Base-by-base conservation (phyloP, 2,888 invertebrate genomes). In the Trachelus stipa region DNA sequence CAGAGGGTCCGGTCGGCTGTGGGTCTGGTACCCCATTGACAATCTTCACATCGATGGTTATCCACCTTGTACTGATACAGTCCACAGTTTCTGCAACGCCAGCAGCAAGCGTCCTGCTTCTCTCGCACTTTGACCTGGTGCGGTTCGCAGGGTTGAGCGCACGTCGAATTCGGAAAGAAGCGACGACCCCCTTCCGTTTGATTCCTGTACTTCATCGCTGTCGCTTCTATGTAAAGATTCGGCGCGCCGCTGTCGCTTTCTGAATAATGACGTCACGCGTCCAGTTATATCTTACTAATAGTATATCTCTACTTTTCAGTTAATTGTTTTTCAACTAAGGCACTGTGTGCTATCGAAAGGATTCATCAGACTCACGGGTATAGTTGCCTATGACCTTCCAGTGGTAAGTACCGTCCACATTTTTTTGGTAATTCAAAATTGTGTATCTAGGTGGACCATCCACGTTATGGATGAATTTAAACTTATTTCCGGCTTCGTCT, bases 391-490 rank as follows among this genome's bases (percentile, higher is more conserved):
- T 92, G 73, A 91, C 89, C 56, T 85, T 83, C 93, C 93, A 93
- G 11, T 86, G 87, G 80, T 91, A 92, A 34, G 85, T 82, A 30
- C 86, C 89, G 71, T 88, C 83, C 3, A 79, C 68, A 73, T 85
- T 83, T 75, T 87, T 88, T 80, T 92, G 92, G 83, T 92, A 93
- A 85, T 93, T 93, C 69, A 93, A 88, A 78, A 93, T 92, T n/a
- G 92, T 93, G 85, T 94, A 94, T 23, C 93, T 88, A 0, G 93
- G 92, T 3, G 93, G 93, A 0, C 93, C 93, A 79, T 93, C 93
- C 0, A 93, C 92, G 11, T 89, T 89, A 37, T 92, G 87, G 11
- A 91, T 83, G 82, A 94, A 94, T 73, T 89, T 87, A 83, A 94
- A 94, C 15, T 87, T 86, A 78, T 91, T 90, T 1, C 91, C 92